Evolutionary conservation across 2,113 vertebrate species (phyloP), one percentile per base, ranked within the genome.

Genomic region (Tamias sibiricus): DNA sequence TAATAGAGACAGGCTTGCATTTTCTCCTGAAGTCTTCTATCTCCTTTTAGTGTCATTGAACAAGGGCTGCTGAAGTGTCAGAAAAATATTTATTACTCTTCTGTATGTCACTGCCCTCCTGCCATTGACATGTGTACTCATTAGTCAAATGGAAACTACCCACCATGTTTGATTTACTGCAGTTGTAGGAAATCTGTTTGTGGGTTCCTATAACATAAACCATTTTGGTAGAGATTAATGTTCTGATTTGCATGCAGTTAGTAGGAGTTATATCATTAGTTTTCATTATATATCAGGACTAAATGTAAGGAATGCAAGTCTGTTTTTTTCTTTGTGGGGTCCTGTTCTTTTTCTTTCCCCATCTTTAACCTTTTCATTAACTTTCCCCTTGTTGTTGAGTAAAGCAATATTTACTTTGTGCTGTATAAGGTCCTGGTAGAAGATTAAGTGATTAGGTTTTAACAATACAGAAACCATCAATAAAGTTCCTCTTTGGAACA

Each of bases 141-240:
- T 99, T 98, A 98, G 97, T 99, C 98, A 99, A 98, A 97, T 32
- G 16, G 94, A 97, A 98, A 98, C 95, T 98, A 98, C 89, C 95
- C 89, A 98, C 96, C 93, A 92, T 96, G 82, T 98, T 98, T 98
- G 98, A 99, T 98, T 98, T 99, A 98, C 97, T 92, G 91, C 85
- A 89, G 93, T 96, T 98, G 98, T 98, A 98, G 97, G 97, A 98
- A 98, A 98, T 98, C 94, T 98, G 91, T 98, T 98, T 98, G 97
- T 97, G 94, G 62, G 68, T 97, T 98, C 98, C 96, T 97, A 97
- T 97, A 98, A 96, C 97, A 98, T 98, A 99, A 98, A 98, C 96
- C 96, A 98, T 98, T 98, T 98, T 98, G 88, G 93, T 97, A 84
- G 93, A 98, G 98, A 99, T 98, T 98, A 98, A 99, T 98, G 93